These are phyloP conservation scores for Drosophila serrata DNA, from an alignment of 1,140 invertebrate species.

Conservation along the genomic window DNA sequence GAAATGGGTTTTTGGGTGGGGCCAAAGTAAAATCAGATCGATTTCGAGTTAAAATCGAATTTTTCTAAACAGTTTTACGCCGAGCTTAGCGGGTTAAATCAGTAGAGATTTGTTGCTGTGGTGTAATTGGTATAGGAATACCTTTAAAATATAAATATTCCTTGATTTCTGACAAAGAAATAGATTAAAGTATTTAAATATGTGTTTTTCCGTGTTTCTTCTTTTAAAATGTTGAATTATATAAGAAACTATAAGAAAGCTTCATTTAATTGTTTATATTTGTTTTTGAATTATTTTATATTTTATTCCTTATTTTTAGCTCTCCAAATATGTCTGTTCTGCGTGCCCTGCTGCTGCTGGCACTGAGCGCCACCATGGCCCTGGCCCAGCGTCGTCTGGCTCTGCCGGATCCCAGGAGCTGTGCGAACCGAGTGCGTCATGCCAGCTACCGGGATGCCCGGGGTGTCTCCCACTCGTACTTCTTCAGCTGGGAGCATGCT, in stretches of 20 bases:
- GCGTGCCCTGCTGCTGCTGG: conserved; percentile 87
- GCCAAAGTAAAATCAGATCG: conserved; percentile 9
- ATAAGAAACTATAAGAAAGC: no score
- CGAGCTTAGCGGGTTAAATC: conserved; percentile 20
- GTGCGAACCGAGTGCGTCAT: conserved; percentile 94
- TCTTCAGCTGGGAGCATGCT: conserved; percentile 96
- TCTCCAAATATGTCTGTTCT: conserved; percentile 69
- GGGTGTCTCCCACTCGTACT: conserved; percentile 95
- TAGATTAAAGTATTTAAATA: neutral
- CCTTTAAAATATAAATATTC: neutral
- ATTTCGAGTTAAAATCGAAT: conserved; percentile 31
- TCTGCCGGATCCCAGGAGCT: conserved; percentile 94
- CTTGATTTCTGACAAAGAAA: neutral
- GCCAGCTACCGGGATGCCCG: conserved; percentile 94
- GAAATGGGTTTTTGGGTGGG: conserved; percentile 61
- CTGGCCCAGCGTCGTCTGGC: conserved; percentile 93
- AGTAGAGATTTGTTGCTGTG: conserved; percentile 7
- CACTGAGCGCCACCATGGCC: conserved; percentile 89
- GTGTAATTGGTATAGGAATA: neutral
- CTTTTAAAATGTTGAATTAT: no score
- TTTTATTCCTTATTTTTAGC: conserved; percentile 11
- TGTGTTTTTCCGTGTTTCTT: no score
- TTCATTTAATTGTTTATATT: neutral
- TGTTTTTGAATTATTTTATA: neutral
- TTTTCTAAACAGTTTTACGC: conserved; percentile 53